These are phyloP conservation scores for Diabrotica balteata DNA, from an alignment of 2,888 invertebrate species.

Conservation along the genomic window DNA sequence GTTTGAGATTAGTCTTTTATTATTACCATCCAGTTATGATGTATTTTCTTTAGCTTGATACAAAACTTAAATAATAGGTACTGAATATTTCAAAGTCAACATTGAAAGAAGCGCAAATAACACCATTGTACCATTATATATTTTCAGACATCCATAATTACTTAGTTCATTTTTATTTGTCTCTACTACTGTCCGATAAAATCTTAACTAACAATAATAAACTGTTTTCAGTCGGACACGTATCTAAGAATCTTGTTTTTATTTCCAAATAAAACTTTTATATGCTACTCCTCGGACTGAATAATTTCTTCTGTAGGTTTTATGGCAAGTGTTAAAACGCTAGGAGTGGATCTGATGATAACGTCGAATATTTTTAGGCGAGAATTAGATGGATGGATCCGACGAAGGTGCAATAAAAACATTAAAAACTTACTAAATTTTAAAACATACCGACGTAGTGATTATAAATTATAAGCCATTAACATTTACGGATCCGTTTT, in stretches of 20 bases:
- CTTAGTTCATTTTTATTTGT: too few relatives aligned
- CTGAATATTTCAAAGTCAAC: too few relatives aligned
- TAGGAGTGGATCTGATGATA: conserved; percentile 21
- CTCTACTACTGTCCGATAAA: too few relatives aligned
- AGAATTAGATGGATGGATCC: conserved; percentile 16
- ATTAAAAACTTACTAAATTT: conserved; percentile 22
- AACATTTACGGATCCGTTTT: conserved; percentile 4
- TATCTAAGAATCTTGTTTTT: conserved; percentile 2
- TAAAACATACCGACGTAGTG: conserved; percentile 3
- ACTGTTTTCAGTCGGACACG: too few relatives aligned
- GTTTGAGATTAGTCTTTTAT: too few relatives aligned
- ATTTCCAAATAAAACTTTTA: conserved; percentile 16
- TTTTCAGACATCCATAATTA: too few relatives aligned
- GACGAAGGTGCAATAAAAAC: conserved; percentile 21
- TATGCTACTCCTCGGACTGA: conserved; percentile 10
- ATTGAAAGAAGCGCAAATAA: too few relatives aligned
- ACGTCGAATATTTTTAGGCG: conserved; percentile 16
- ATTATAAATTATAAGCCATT: conserved; percentile 18
- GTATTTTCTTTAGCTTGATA: too few relatives aligned
- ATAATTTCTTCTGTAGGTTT: conserved; percentile 13
- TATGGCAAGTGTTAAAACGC: conserved; percentile 24
- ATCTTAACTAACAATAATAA: too few relatives aligned
- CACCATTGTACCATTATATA: too few relatives aligned
- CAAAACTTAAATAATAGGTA: too few relatives aligned
- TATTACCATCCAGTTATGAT: too few relatives aligned